Evolutionary conservation across 2,797 vertebrate genomes (phyloP).

Genomic region (Meda fulgida): DNA sequence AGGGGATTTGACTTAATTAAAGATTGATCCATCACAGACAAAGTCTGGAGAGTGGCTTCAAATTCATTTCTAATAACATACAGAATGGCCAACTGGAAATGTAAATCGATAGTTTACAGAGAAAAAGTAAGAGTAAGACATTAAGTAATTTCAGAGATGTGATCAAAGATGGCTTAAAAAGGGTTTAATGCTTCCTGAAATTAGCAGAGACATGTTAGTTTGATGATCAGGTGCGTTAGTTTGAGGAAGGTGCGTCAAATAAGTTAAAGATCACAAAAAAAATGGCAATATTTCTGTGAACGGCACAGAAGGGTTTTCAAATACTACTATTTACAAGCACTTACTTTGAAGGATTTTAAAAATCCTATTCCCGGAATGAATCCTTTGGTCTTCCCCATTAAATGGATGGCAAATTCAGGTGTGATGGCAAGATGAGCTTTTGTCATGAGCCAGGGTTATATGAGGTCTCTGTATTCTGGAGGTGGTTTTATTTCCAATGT

Average conservation of each 20-base stretch:
- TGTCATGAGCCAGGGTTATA: constrained; percentile 12
- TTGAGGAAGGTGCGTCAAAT: neutral
- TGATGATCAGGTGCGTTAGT: neutral
- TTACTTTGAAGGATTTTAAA: neutral
- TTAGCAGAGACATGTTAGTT: neutral
- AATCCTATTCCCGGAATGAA: neutral
- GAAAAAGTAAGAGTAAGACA: neutral
- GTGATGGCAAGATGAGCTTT: constrained; percentile 12
- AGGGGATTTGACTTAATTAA: constrained; percentile 19
- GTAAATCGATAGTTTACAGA: constrained; percentile 9
- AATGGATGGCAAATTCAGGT: constrained; percentile 8
- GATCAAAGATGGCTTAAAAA: neutral
- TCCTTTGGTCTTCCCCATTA: neutral
- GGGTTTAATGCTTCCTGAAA: neutral
- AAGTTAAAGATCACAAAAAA: neutral
- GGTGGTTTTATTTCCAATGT: constrained; percentile 36
- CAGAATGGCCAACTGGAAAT: constrained; percentile 6
- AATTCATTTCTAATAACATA: constrained; percentile 14
- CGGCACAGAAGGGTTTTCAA: neutral
- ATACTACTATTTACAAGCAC: neutral
- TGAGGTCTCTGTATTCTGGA: constrained; percentile 28
- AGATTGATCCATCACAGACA: constrained; percentile 29
- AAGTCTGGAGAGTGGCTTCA: neutral
- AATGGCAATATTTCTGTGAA: neutral
- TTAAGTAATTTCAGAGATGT: neutral